Evolutionary conservation across 2,113 vertebrate genomes (phyloP).

Genomic region (Grus americana): DNA sequence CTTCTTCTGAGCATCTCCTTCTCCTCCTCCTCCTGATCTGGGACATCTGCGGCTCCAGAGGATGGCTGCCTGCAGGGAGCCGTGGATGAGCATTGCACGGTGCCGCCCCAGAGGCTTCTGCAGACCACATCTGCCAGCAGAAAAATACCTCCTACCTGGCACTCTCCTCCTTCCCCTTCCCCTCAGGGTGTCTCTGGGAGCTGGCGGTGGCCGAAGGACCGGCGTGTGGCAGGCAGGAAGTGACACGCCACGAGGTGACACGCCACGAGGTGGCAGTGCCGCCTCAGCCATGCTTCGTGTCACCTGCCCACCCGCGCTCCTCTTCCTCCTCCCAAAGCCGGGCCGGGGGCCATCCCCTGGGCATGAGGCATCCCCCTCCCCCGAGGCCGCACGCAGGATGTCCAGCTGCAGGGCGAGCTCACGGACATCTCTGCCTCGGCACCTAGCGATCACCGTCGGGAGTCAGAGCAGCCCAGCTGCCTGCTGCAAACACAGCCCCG

Average conservation of each 20-base stretch:
- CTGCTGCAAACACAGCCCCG: no score
- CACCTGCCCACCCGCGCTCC: background rate
- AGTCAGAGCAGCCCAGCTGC: fast-evolving
- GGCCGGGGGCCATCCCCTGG: no score
- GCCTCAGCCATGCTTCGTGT: background rate
- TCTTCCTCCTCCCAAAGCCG: background rate
- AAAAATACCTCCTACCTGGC: fast-evolving
- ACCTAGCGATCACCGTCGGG: fast-evolving
- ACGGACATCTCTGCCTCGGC: background rate
- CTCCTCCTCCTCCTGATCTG: background rate
- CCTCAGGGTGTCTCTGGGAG: fast-evolving
- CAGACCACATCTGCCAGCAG: fast-evolving
- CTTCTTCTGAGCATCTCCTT: background rate
- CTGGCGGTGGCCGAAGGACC: no score
- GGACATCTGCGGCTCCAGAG: background rate
- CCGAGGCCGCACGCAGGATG: fast-evolving
- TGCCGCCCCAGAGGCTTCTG: fast-evolving
- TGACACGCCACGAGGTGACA: background rate
- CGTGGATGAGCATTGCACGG: fast-evolving
- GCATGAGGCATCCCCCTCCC: no score
- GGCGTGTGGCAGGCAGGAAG: background rate
- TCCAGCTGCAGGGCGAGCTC: fast-evolving
- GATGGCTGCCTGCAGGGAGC: background rate
- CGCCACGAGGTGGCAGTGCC: background rate
- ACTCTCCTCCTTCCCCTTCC: fast-evolving